Conservation (phyloP, 1,140 invertebrate species). For the Drosophila quadrilineata region DNA sequence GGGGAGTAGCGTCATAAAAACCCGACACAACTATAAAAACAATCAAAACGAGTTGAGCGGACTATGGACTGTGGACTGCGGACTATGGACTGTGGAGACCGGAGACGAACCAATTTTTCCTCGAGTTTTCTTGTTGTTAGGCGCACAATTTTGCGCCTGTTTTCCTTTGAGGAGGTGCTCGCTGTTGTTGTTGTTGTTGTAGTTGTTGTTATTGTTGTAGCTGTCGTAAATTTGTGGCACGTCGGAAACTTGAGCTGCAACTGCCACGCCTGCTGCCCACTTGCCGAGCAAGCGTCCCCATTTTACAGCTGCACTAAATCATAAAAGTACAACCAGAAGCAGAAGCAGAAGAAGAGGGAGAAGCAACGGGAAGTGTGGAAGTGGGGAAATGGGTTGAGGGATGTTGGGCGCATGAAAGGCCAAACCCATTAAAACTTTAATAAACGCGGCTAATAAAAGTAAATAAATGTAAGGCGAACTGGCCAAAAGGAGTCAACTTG, state of each 20-base stretch:
- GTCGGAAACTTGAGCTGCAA: constrained; percentile 38
- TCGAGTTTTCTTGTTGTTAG: constrained; percentile 33
- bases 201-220: not conserved
- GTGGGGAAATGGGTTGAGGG: too few species aligned
- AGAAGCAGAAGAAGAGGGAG: too few species aligned
- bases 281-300: constrained; percentile 29
- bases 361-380: too few species aligned
- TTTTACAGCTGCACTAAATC: constrained; percentile 70
- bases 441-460: constrained; percentile 57
- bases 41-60: constrained; percentile 75
- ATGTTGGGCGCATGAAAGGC: constrained; percentile 31
- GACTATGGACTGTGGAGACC: too few species aligned
- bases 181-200: constrained; percentile 31
- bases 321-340: constrained; percentile 46
- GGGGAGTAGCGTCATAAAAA: constrained; percentile 55
- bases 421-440: constrained; percentile 69
- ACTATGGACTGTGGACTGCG: too few species aligned
- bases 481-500: not conserved
- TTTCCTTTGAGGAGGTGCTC: too few species aligned
- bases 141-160: not conserved
- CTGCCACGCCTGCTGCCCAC: constrained; percentile 17
- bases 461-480: constrained; percentile 56
- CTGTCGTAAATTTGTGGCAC: constrained; percentile 61
- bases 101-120: constrained; percentile 65
- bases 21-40: constrained; percentile 69